A percentile compares a stretch with the other conserved stretches of the same genome.
Conservation (phyloP, 1,140 invertebrate species). For the Leguminivora glycinivorella region DNA sequence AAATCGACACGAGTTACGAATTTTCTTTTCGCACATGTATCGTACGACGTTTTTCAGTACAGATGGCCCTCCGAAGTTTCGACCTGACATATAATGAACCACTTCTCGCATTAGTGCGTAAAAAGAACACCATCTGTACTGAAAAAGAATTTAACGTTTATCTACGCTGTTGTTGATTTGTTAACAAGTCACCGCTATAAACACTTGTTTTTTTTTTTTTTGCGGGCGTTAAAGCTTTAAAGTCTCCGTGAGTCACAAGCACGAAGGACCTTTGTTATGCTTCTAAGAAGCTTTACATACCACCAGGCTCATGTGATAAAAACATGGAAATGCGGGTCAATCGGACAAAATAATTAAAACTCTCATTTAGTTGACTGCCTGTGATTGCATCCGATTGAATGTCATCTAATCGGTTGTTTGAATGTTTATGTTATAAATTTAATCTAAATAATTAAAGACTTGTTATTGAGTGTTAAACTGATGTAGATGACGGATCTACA, state of each 20-base stretch:
- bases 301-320: conserved; percentile 61
- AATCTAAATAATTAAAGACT: not conserved
- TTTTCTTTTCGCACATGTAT: too few species aligned
- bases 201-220: conserved; percentile 41
- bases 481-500: conserved; percentile 61
- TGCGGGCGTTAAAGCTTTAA: conserved; percentile 56
- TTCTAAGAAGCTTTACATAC: conserved; percentile 65
- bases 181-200: conserved; percentile 25
- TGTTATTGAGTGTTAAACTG: not conserved
- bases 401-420: not conserved
- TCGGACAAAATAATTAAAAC: conserved; percentile 48
- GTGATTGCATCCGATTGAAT: conserved; percentile 1
- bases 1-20: too few species aligned
- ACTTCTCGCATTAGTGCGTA: too few species aligned
- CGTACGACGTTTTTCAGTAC: too few species aligned
- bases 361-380: conserved; percentile 41
- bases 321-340: conserved; percentile 71
- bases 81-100: too few species aligned
- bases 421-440: not conserved
- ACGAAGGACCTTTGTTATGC: conserved; percentile 73
- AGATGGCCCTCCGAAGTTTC: too few species aligned
- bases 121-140: too few species aligned
- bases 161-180: conserved; percentile 28
- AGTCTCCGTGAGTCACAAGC: conserved; percentile 63
- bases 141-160: conserved; percentile 20